phyloP scores from a whole-genome alignment of 2,888 invertebrate genomes.

The Lacanobia oleracea region DNA sequence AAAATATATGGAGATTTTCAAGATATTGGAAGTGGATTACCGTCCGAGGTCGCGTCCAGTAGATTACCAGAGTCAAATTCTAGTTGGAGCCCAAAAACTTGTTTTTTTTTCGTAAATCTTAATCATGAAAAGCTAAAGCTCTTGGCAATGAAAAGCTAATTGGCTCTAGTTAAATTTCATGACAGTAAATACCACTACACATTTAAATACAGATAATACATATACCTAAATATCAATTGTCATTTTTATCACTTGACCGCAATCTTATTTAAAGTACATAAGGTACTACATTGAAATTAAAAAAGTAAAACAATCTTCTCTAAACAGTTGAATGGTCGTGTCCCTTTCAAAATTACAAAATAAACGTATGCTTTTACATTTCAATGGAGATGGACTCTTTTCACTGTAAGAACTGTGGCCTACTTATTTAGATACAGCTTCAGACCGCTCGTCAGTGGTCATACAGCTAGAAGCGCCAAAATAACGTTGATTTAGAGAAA shows the following conservation, averaged over 20 bases:
- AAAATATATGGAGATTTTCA: not conserved
- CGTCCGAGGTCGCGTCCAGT: not conserved
- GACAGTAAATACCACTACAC: not conserved
- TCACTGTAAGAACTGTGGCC: constrained; percentile 29
- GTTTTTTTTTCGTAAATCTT: not conserved
- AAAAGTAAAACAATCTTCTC: constrained; percentile 35
- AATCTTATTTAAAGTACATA: constrained; percentile 46
- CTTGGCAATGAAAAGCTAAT: not conserved
- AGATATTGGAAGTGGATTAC: not conserved
- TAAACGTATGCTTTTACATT: constrained; percentile 28
- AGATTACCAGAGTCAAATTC: not conserved
- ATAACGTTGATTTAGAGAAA: not conserved
- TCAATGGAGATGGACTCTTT: constrained; percentile 38
- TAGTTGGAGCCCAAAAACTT: not conserved
- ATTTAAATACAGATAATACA: not conserved
- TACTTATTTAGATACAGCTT: too few relatives aligned
- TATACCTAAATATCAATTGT: not conserved
- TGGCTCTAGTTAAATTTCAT: not conserved
- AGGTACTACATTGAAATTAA: constrained; percentile 33
- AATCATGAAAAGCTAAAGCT: not conserved
- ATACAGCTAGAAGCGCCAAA: not conserved
- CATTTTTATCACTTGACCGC: constrained; percentile 18
- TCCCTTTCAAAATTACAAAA: constrained; percentile 33
- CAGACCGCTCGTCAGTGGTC: too few relatives aligned
- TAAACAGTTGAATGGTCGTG: constrained; percentile 34